Conservation (phyloP, 2,797 vertebrate genomes). For the Myotis vivesi region DNA sequence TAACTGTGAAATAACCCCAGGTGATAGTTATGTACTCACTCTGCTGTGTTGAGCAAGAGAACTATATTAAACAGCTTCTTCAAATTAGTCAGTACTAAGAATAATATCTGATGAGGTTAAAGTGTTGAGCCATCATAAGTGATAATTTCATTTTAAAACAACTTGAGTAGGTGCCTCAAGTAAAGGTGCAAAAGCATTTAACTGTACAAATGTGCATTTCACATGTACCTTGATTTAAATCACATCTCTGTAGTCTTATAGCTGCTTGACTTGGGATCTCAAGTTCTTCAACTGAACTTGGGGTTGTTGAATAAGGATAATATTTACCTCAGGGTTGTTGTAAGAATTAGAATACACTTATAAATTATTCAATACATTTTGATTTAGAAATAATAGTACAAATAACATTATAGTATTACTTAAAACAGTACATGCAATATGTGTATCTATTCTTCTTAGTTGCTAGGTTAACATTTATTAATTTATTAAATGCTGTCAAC, state of each 20-base stretch:
- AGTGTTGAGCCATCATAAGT: neutral
- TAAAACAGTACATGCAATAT: neutral
- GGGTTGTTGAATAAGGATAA: neutral
- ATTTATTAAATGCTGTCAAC: neutral
- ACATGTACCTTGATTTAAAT: constrained; percentile 34
- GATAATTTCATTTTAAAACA: constrained; percentile 11
- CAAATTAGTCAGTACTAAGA: neutral
- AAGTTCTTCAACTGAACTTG: neutral
- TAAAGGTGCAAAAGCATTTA: neutral
- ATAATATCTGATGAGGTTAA: neutral
- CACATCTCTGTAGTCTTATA: constrained; percentile 7
- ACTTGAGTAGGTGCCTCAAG: neutral
- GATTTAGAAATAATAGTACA: neutral
- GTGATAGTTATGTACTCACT: neutral
- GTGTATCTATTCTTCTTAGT: neutral
- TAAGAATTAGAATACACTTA: neutral
- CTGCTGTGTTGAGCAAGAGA: neutral
- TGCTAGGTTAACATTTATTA: neutral
- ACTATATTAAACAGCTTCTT: neutral
- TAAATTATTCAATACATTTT: neutral
- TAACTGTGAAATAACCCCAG: neutral
- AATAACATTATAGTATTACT: neutral
- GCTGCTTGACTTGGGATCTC: constrained; percentile 10
- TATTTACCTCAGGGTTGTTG: neutral
- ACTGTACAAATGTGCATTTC: constrained; percentile 9